These are phyloP conservation scores for Brienomyrus longianalis DNA, from an alignment of 2,113 vertebrate genomes.

Conservation along the genomic window DNA sequence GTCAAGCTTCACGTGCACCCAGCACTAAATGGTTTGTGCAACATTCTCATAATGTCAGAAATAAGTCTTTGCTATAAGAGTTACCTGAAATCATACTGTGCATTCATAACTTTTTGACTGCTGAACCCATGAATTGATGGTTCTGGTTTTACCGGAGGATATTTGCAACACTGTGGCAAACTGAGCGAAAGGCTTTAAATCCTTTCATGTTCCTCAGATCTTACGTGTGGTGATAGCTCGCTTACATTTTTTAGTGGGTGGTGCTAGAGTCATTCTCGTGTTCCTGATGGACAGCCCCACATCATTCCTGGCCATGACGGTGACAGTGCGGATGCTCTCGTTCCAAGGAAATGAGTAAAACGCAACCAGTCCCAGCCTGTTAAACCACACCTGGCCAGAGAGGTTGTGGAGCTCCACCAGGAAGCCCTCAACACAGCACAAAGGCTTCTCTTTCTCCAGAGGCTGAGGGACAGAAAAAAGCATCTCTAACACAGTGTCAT, in stretches of 20 bases:
- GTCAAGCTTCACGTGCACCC: background rate
- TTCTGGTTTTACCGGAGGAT: no score
- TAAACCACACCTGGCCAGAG: constrained; percentile 44
- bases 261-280: constrained; percentile 73
- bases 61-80: background rate
- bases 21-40: background rate
- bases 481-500: background rate
- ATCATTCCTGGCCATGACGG: constrained; percentile 72
- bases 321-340: constrained; percentile 63
- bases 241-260: constrained; percentile 58
- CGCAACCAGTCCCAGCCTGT: constrained; percentile 52
- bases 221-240: background rate
- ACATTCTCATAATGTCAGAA: background rate
- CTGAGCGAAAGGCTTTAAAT: background rate
- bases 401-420: constrained; percentile 54
- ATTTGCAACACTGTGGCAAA: background rate
- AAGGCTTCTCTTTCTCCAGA: constrained; percentile 42
- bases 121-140: background rate
- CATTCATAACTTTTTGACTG: background rate
- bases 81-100: background rate
- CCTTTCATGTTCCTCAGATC: background rate
- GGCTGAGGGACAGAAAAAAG: constrained; percentile 49
- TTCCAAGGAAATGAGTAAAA: constrained; percentile 69
- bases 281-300: constrained; percentile 71
- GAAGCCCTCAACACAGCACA: constrained; percentile 73